A percentile compares a stretch with the other conserved stretches of the same genome.
phyloP scores from a whole-genome alignment of 2,113 vertebrate species.

The Pollimyrus isidori region DNA sequence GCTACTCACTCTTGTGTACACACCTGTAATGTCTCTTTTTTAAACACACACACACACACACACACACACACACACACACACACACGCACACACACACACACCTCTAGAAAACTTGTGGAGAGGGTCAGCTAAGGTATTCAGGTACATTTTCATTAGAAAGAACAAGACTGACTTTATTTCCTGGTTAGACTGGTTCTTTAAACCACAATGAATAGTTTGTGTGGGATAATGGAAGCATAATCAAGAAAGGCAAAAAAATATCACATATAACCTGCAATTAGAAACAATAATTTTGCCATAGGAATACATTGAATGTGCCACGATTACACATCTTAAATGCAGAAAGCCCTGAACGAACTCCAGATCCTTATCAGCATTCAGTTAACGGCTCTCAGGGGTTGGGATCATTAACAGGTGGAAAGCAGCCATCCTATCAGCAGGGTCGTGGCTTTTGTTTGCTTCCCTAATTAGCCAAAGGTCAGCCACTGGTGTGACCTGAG shows the following conservation, averaged over 20 bases:
- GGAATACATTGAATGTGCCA: background rate
- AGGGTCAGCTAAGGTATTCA: background rate
- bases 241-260: background rate
- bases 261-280: background rate
- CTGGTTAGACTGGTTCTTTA: background rate
- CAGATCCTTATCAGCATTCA: background rate
- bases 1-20: background rate
- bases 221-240: background rate
- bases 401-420: background rate
- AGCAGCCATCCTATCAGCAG: background rate
- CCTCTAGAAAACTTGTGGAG: background rate
- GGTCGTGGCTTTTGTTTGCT: background rate
- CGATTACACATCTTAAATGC: background rate
- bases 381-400: too few species aligned
- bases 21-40: background rate
- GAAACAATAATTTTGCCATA: background rate
- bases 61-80: too few species aligned
- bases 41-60: background rate
- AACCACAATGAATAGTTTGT: background rate
- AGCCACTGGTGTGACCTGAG: background rate
- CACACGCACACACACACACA: background rate
- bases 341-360: background rate
- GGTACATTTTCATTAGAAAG: background rate
- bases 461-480: conserved; percentile 12
- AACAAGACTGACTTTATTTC: background rate